phyloP scores from a whole-genome alignment of 2,888 invertebrate species.

The Drosophila helvetica region DNA sequence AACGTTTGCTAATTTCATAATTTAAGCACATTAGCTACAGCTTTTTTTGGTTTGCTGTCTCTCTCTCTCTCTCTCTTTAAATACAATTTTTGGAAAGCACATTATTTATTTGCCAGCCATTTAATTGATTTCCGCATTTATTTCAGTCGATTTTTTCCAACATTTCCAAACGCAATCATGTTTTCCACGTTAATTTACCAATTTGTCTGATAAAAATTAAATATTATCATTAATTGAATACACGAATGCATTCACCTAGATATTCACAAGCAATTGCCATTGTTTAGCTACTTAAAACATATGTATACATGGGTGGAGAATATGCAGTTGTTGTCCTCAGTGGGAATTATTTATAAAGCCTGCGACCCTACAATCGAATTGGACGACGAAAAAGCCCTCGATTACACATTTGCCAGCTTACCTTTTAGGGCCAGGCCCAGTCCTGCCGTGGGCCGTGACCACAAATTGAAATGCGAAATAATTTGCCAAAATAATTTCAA shows the following conservation, averaged over 20 bases:
- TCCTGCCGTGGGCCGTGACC: background rate
- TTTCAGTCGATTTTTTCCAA: conserved; percentile 8
- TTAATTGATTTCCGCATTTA: conserved; percentile 57
- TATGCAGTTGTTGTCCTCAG: background rate
- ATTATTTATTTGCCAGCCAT: conserved; percentile 50
- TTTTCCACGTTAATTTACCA: conserved; percentile 43
- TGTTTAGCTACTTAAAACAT: conserved; percentile 38
- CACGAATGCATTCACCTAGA: conserved; percentile 12
- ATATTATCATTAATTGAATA: conserved; percentile 50
- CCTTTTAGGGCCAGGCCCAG: too few relatives aligned
- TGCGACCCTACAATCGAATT: too few relatives aligned
- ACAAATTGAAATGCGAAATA: conserved; percentile 53
- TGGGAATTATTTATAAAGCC: conserved; percentile 50
- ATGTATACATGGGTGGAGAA: conserved; percentile 2
- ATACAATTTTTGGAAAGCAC: conserved; percentile 27
- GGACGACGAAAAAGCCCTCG: conserved; percentile 17
- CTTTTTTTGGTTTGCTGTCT: conserved; percentile 13
- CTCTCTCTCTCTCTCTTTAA: conserved; percentile 21
- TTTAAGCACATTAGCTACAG: conserved; percentile 52
- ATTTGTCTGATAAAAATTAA: conserved; percentile 54
- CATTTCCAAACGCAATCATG: conserved; percentile 33
- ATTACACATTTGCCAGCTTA: conserved; percentile 26
- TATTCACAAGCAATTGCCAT: conserved; percentile 38
- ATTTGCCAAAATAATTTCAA: conserved; percentile 63
- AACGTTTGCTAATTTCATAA: conserved; percentile 61